Evolutionary conservation across 2,797 vertebrate genomes (phyloP), one percentile per base, ranked within the genome.

Genomic region (Epinephelus awoara): DNA sequence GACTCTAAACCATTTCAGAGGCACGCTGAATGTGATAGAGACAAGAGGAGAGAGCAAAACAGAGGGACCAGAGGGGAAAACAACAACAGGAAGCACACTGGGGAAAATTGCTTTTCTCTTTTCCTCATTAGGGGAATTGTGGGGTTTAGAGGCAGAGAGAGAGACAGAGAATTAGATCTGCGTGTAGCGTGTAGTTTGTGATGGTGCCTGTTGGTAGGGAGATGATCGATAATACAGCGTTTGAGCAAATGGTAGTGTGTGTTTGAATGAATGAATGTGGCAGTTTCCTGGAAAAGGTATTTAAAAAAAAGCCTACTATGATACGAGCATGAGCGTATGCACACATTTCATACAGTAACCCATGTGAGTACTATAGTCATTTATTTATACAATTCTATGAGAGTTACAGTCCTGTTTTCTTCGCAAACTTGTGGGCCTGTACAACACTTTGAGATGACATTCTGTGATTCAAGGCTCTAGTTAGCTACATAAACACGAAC

Each of bases 101-200:
- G 85, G 85, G 88, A 82, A 85, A 88, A 87, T 83, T 76, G 87
- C 75, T 81, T 88, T 83, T 87, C 74, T 79, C 66, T 76, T 86
- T 80, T 83, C 79, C 82, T 91, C 86, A 85, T 90, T 82, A 88
- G 66, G 75, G 70, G 79, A 84, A 79, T 83, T 78, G 77, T 80
- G 42, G 40, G 59, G 71, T 83, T 77, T 71, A 72, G 66, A 79
- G 58, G 42, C 11, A 76, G 54, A 63, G 47, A 73, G 49, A 69
- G 18, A 19, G 25, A 42, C 7, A 44, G 72, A 50, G 49, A 51
- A 72, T 67, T 74, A 67, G 59, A 75, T 77, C 44, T 5, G 17
- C 23, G 27, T 67, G 61, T 69, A 34, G 34, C 59, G 18, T 59
- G 3, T 54, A 52, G 51, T 66, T 46, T 82, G 47, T 66, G 71